Conservation (phyloP, 2,888 invertebrate genomes). For the Willowsia nigromaculata region DNA sequence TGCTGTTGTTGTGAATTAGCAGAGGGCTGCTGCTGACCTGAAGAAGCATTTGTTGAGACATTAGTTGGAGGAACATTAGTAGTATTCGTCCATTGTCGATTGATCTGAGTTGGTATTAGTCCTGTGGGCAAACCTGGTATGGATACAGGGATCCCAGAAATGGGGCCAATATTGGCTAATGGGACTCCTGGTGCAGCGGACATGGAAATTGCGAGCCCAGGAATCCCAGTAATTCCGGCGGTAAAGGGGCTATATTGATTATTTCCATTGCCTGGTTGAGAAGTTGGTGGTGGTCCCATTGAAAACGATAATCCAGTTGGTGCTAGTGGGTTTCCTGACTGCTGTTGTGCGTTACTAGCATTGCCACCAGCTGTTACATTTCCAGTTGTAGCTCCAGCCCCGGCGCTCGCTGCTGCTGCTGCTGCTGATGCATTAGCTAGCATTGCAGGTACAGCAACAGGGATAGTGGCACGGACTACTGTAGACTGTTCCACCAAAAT, state of each 20-base stretch:
- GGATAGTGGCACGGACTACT: slow-evolving; percentile 85
- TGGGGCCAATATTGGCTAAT: neutral
- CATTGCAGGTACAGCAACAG: slow-evolving; percentile 80
- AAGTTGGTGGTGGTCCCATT: slow-evolving; percentile 12
- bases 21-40: slow-evolving; percentile 54
- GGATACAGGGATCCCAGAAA: neutral
- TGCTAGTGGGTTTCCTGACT: neutral
- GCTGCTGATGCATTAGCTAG: slow-evolving; percentile 40
- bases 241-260: neutral
- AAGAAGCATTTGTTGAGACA: neutral
- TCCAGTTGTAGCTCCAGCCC: neutral
- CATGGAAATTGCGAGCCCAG: slow-evolving; percentile 36
- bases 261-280: neutral
- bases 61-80: neutral
- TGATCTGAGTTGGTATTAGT: neutral
- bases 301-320: slow-evolving; percentile 3
- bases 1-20: neutral
- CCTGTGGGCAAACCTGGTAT: slow-evolving; percentile 14
- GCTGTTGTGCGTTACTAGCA: neutral
- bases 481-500: slow-evolving; percentile 87
- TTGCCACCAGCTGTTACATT: neutral
- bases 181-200: slow-evolving; percentile 17
- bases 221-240: slow-evolving; percentile 3
- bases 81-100: slow-evolving; percentile 9
- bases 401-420: slow-evolving; percentile 17